Base-by-base conservation (phyloP, 2,113 vertebrate genomes). In the Riparia riparia region DNA sequence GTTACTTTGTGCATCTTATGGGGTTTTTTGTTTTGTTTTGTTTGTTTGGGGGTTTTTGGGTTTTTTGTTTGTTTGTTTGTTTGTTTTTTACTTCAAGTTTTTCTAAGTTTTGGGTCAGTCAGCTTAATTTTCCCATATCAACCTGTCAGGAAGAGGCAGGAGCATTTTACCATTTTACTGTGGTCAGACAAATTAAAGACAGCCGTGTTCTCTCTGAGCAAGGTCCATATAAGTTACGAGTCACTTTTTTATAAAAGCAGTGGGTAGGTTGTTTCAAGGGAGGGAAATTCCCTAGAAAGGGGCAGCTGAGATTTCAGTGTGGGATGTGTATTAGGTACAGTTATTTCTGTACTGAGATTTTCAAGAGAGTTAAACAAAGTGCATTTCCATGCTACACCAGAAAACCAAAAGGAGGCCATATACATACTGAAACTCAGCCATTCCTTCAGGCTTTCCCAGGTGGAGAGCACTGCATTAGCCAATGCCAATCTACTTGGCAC, bases 211-310 rank as follows among this genome's bases (percentile, higher is more conserved):
- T 4, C 45, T 76, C 41, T 41, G 17, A 96, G 14, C 7, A 78
- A 77, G 39, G 17, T 68, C 72, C 14, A 7, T 34, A 72, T 31
- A 49, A 41, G 11, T 64, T 82, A 45, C 50, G 10, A 82, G 14
- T 42, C 49, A 3, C 15, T 47, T 76, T 53, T 54, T 37, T 15
- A 1, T 7, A 50, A 86, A 88, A 79, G 6, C 7, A 64, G 19
- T 41, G 8, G 11, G 37, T 72, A 79, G 34, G 2, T 39, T 73
- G 25, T 65, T 86, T 73, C 42, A 63, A 39, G 34, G 18, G 31
- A 82, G 16, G 10, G 31, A 94, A 78, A 89, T 79, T 89, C 61
- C 78, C n/a, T 61, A 57, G 66, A 73, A 94, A 90, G 37, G 44
- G 32, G 21, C 25, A 82, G 39, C 50, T 72, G 37, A 77, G 45